Base-by-base conservation (phyloP, 2,888 invertebrate species). In the Campaea margaritaria region DNA sequence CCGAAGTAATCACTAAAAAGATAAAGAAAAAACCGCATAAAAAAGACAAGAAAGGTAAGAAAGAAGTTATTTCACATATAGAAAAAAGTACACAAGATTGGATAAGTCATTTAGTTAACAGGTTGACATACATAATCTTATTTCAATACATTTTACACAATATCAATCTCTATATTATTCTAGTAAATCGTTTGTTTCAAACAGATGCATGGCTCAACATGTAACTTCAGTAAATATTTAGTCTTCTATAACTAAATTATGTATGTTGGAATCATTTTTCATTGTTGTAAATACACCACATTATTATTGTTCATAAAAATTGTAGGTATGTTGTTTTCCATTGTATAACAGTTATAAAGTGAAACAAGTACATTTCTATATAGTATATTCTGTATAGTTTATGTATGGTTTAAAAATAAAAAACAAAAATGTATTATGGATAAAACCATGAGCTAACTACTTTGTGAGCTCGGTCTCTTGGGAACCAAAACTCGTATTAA, bases 131-230 rank as follows among this genome's bases (percentile, higher is more conserved):
- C 12, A n/a, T 36, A 10, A 31, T 27, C 31, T 31, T 7, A 7
- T 31, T 9, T 7, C 2, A 31, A 31, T 10, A 31, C 9, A 31
- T 31, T 31, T 31, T 31, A 31, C 31, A 31, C 31, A 7, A 31
- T 13, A 13, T 15, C 12, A 49, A 64, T 60, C 65, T 65, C 65
- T 59, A 65, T 63, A 57, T 63, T 28, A 57, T 63, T 28, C 13
- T 34, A 38, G 52, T 54, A 64, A 56, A 68, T 65, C 62, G 52
- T 64, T 46, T 52, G 43, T 15, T 51, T 45, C 28, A 74, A 69
- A 81, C 87, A 85, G 88, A 88, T 87, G 88, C 88, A 88, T 88
- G 88, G 64, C 58, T 55, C 48, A 55, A 57, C 42, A 36, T 46
- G 34, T 46, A 12, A 34, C 1, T 42, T 42, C 4, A 3, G n/a